Base-by-base conservation (phyloP, 1,140 invertebrate genomes). In the Cecropterus lyciades region DNA sequence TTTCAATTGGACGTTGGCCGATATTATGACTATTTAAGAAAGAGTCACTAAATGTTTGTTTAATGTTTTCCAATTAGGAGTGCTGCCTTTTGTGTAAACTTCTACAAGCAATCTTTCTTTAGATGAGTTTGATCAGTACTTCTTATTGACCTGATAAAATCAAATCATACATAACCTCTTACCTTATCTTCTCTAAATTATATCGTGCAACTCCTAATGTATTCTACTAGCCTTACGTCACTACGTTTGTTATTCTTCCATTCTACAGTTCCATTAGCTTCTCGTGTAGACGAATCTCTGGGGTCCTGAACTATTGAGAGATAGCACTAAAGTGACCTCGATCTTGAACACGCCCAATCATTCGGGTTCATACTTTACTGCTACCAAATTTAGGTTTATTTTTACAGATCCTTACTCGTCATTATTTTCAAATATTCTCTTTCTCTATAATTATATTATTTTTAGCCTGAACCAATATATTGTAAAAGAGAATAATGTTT, bases 201-300 rank as follows among this genome's bases (percentile, higher is more conserved):
- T 1, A 1, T 33, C 30, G 3, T 33, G 3, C 30, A 33, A 10
- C 30, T 33, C 9, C 30, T 33, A 33, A 9, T 24, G 5, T 3
- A 24, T 33, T 33, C 30, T 33, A 33, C 0, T 33, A 10, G 3
- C 9, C 3, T 10, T 33, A 33, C 30, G 30, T 33, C 9, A 33
- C 30, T 10, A 10, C 30, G 30, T 53, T 40, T 53, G 51, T 53
- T 53, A 53, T 53, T 53, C 15, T 53, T 53, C 51, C 51, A 53
- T 53, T 53, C 30, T 53, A 24, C 51, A 53, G 27, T 53, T 53
- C 51, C 51, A 53, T 53, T 53, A 53, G 51, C 30, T 53, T 53
- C 51, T 37, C 51, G 51, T 33, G 51, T 53, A 37, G 27, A 16
- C 30, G 51, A 53, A 40, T 53, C 51, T 53, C 51, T 53, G 15